phyloP scores from a whole-genome alignment of 2,113 vertebrate genomes.

The Anhinga rufa region DNA sequence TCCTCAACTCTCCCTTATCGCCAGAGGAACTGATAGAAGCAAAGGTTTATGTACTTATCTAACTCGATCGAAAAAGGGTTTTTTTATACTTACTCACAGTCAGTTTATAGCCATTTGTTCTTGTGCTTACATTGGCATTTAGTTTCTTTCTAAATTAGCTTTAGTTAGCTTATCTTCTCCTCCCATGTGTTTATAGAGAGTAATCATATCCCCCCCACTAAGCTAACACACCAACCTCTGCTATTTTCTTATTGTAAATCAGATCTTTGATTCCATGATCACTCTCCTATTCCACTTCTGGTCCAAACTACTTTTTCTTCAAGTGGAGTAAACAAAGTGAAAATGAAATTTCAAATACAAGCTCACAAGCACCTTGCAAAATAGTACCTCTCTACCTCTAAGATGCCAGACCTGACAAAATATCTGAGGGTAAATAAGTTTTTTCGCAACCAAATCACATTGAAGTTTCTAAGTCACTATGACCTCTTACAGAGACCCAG shows the following conservation, averaged over 20 bases:
- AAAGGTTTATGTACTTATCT: background rate
- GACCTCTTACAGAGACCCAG: background rate
- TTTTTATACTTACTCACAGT: background rate
- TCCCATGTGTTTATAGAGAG: background rate
- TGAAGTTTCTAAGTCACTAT: background rate
- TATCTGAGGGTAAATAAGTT: background rate
- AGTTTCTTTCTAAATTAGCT: background rate
- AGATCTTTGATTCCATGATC: background rate
- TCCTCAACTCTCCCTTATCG: background rate
- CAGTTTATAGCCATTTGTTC: background rate
- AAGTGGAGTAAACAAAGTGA: background rate
- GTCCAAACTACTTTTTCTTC: background rate
- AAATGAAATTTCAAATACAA: background rate
- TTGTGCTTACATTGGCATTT: background rate
- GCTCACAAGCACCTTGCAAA: background rate
- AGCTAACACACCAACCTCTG: background rate
- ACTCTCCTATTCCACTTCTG: background rate
- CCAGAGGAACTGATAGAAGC: background rate
- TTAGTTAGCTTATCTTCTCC: background rate
- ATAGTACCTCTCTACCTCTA: background rate
- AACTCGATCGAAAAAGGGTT: background rate
- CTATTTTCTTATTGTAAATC: background rate
- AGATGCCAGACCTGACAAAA: background rate
- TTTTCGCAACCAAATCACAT: background rate
- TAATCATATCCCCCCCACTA: background rate